phyloP scores from a whole-genome alignment of 2,888 invertebrate genomes.

The Pyrrhia umbra region DNA sequence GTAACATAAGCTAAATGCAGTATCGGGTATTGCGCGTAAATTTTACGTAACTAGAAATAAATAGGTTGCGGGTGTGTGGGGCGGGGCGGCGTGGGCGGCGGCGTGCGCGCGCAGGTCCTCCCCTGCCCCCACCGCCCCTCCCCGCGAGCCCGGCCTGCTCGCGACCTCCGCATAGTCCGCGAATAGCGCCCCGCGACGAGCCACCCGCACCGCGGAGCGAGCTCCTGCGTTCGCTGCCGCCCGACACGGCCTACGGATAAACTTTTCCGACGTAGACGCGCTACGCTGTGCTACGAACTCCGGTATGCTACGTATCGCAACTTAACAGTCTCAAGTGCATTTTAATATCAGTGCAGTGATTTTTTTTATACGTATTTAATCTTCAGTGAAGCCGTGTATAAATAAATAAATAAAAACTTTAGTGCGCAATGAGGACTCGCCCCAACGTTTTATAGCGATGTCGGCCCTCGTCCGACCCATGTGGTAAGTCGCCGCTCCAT shows the following conservation, averaged over 20 bases:
- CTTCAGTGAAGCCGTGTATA: slow-evolving; percentile 76
- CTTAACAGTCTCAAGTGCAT: slow-evolving; percentile 69
- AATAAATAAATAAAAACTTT: slow-evolving; percentile 70
- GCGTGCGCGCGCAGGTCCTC: slow-evolving; percentile 80
- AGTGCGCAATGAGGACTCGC: slow-evolving; percentile 86
- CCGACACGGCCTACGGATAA: slow-evolving; percentile 79
- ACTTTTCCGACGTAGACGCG: slow-evolving; percentile 81
- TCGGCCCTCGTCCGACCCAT: slow-evolving; percentile 89
- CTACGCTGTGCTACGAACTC: slow-evolving; percentile 75
- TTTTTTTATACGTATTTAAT: slow-evolving; percentile 59
- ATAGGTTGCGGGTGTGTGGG: slow-evolving; percentile 90
- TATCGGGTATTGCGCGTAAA: slow-evolving; percentile 90
- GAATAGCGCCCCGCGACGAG: slow-evolving; percentile 86
- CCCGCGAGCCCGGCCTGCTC: slow-evolving; percentile 70
- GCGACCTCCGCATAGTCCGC: slow-evolving; percentile 82
- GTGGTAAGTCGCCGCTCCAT: slow-evolving; percentile 84
- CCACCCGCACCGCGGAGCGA: slow-evolving; percentile 80
- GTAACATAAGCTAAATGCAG: slow-evolving; percentile 87
- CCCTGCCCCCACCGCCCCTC: slow-evolving; percentile 64
- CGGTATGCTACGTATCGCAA: slow-evolving; percentile 64
- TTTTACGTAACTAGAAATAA: slow-evolving; percentile 91
- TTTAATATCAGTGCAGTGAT: slow-evolving; percentile 83
- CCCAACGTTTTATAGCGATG: slow-evolving; percentile 88
- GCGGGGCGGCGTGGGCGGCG: slow-evolving; percentile 87
- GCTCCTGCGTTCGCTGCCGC: slow-evolving; percentile 72